phyloP scores from a whole-genome alignment of 1,140 invertebrate species.

The Drosophila lacertosa region DNA sequence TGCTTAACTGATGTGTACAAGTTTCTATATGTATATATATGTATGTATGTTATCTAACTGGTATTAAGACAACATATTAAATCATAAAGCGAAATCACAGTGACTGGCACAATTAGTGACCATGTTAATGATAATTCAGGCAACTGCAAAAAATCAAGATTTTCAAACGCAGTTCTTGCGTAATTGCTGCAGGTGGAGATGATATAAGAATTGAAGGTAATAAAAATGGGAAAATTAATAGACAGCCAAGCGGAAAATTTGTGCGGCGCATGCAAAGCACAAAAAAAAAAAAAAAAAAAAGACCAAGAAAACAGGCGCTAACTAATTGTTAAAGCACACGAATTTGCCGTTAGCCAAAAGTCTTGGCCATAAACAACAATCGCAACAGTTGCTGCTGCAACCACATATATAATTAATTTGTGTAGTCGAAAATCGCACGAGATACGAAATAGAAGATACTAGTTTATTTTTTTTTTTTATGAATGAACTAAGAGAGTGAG shows the following conservation, averaged over 20 bases:
- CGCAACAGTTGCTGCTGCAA: slow-evolving; percentile 10
- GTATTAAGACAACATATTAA: too few species aligned
- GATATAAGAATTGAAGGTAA: slow-evolving; percentile 42
- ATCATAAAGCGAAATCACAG: too few species aligned
- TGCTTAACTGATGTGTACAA: too few species aligned
- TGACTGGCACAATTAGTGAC: too few species aligned
- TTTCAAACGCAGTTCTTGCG: slow-evolving; percentile 13
- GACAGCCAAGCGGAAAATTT: slow-evolving; percentile 55
- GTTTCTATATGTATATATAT: too few species aligned
- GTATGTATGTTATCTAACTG: too few species aligned
- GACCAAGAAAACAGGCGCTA: too few species aligned
- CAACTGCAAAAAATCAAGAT: too few species aligned
- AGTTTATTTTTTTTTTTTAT: slow-evolving; percentile 44
- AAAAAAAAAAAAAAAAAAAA: too few species aligned
- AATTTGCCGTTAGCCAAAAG: slow-evolving; percentile 52
- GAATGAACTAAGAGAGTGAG: slow-evolving; percentile 45
- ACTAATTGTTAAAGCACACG: slow-evolving; percentile 57
- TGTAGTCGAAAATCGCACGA: slow-evolving; percentile 50
- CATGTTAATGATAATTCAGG: too few species aligned
- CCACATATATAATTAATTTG: slow-evolving; percentile 57
- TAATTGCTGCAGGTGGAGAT: slow-evolving; percentile 34
- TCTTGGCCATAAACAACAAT: slow-evolving; percentile 41
- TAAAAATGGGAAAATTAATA: slow-evolving; percentile 61
- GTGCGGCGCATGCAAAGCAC: slow-evolving; percentile 47
- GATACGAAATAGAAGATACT: slow-evolving; percentile 28